Conservation (phyloP, 92 coral and sea anemone species). For the Actinostola sp. region DNA sequence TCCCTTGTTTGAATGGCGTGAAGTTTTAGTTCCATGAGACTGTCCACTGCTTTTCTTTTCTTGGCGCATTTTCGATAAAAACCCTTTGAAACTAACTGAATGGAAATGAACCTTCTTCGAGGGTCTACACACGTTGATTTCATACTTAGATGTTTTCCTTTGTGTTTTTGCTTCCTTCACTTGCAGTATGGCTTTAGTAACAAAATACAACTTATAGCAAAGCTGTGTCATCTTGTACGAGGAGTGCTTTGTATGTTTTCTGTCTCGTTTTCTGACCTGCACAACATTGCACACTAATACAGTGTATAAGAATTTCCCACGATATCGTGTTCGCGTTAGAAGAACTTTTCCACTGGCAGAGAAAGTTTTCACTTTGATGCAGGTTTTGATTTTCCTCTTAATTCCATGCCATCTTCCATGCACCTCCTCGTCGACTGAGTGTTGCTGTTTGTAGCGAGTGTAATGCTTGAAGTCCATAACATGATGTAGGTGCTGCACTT, state of each 20-base stretch:
- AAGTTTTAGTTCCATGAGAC: not conserved
- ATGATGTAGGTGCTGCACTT: constrained; percentile 33
- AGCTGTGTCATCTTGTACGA: constrained; percentile 55
- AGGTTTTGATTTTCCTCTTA: constrained; percentile 63
- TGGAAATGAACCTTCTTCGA: constrained; percentile 36
- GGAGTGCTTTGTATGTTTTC: constrained; percentile 21
- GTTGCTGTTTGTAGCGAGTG: constrained; percentile 60
- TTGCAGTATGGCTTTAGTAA: constrained; percentile 59
- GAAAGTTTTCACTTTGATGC: constrained; percentile 69
- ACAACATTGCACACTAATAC: constrained; percentile 72
- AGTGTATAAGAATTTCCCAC: constrained; percentile 61
- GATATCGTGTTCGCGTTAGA: constrained; percentile 40
- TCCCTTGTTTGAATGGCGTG: not conserved
- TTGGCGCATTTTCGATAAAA: constrained; percentile 4
- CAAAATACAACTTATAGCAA: constrained; percentile 68
- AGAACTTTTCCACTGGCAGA: constrained; percentile 77
- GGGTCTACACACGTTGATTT: constrained; percentile 58
- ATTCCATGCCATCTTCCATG: constrained; percentile 79
- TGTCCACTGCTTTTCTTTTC: constrained; percentile 3
- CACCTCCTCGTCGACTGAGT: constrained; percentile 74
- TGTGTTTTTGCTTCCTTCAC: constrained; percentile 18
- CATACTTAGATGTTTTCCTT: constrained; percentile 28
- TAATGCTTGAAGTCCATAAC: constrained; percentile 70
- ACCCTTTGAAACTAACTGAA: constrained; percentile 26
- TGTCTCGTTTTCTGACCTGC: constrained; percentile 42